Evolutionary conservation across 2,888 invertebrate genomes (phyloP).

Genomic region (Troides helena): DNA sequence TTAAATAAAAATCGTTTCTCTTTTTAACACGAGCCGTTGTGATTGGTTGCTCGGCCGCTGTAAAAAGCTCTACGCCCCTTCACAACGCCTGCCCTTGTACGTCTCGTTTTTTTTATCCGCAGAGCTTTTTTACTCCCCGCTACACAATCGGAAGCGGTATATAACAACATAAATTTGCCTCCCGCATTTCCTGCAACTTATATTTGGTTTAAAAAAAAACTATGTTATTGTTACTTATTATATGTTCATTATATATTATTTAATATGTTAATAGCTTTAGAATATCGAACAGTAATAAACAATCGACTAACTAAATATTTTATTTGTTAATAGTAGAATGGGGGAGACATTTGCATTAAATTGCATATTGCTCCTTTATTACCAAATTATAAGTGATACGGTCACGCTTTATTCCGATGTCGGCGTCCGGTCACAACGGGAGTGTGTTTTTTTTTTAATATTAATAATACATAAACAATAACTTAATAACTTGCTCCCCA

Average conservation of each 20-base stretch:
- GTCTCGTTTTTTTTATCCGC: constrained; percentile 31
- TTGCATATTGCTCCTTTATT: constrained; percentile 58
- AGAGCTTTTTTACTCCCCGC: constrained; percentile 40
- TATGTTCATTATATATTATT: constrained; percentile 3
- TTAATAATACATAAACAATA: constrained; percentile 78
- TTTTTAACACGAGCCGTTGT: constrained; percentile 56
- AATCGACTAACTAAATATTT: constrained; percentile 59
- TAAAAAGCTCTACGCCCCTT: constrained; percentile 72
- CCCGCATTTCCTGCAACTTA: neutral
- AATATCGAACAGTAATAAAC: constrained; percentile 36
- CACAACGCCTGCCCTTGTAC: constrained; percentile 44
- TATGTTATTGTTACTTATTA: neutral
- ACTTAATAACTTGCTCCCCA: constrained; percentile 76
- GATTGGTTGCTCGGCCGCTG: constrained; percentile 56
- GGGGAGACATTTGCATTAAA: constrained; percentile 68
- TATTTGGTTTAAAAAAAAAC: no score
- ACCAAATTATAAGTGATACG: constrained; percentile 57
- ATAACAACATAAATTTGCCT: neutral
- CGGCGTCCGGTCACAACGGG: constrained; percentile 45
- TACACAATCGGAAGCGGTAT: constrained; percentile 21
- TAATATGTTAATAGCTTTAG: constrained; percentile 22
- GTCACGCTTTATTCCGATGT: constrained; percentile 60
- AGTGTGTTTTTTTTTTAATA: constrained; percentile 70
- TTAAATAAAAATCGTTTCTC: constrained; percentile 37
- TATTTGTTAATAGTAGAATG: constrained; percentile 48